Evolutionary conservation across 1,140 invertebrate genomes (phyloP).

Genomic region (Matsumurasca onukii): DNA sequence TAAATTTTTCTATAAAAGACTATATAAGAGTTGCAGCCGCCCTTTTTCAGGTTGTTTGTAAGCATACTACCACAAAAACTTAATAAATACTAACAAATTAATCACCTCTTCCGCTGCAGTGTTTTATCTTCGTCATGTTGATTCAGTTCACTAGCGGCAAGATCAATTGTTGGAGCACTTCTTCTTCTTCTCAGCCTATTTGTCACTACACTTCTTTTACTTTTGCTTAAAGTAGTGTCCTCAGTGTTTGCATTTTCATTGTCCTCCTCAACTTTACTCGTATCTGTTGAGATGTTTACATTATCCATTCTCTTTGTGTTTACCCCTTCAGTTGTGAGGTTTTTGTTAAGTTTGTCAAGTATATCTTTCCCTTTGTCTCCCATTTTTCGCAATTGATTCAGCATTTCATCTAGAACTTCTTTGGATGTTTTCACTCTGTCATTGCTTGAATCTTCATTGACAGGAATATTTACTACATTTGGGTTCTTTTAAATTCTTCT

Average conservation of each 20-base stretch:
- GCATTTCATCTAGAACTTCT: conserved; percentile 59
- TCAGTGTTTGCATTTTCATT: not conserved
- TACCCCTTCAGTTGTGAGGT: conserved; percentile 18
- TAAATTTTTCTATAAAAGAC: too few relatives aligned
- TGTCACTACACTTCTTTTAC: not conserved
- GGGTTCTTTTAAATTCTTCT: conserved; percentile 15
- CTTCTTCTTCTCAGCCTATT: conserved; percentile 7
- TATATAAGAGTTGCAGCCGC: too few relatives aligned
- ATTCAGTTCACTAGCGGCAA: conserved; percentile 51
- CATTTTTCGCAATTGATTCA: conserved; percentile 53
- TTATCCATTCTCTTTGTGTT: conserved; percentile 29
- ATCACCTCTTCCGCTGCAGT: conserved; percentile 55
- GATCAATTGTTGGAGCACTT: not conserved
- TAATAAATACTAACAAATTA: too few relatives aligned
- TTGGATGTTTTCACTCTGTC: conserved; percentile 48
- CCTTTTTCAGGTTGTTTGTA: too few relatives aligned
- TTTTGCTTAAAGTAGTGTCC: not conserved
- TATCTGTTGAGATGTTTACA: not conserved
- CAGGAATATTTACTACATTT: conserved; percentile 9
- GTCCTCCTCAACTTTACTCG: not conserved
- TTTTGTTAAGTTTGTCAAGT: conserved; percentile 28
- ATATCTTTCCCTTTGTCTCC: conserved; percentile 21
- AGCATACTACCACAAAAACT: too few relatives aligned
- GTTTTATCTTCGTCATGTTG: conserved; percentile 59
- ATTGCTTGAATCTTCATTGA: not conserved